phyloP scores from a whole-genome alignment of 2,888 invertebrate species.

The Ypsolopha scabrella region DNA sequence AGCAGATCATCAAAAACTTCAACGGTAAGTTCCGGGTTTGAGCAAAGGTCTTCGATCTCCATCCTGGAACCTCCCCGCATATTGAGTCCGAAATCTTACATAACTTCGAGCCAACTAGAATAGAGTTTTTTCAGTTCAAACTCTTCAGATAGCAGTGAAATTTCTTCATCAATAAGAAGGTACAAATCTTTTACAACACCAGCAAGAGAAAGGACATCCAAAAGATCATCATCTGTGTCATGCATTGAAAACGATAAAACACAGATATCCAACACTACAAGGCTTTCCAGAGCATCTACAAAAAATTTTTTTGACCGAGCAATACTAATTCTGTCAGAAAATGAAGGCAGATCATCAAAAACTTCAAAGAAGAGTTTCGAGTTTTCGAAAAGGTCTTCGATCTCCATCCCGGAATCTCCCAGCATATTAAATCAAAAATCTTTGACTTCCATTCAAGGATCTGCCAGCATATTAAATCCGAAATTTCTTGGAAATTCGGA shows the following conservation, averaged over 20 bases:
- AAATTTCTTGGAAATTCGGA: background rate
- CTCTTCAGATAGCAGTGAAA: too few species aligned
- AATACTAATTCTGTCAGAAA: constrained; percentile 17
- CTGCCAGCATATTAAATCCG: too few species aligned
- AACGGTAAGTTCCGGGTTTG: background rate
- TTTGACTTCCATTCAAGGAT: too few species aligned
- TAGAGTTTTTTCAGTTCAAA: too few species aligned
- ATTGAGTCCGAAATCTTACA: background rate
- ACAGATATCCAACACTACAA: constrained; percentile 27
- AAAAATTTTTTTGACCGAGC: constrained; percentile 40
- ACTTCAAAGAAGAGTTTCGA: background rate
- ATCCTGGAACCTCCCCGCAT: too few species aligned
- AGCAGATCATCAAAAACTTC: background rate
- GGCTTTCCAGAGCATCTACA: constrained; percentile 26
- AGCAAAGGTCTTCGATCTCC: too few species aligned
- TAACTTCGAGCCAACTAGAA: too few species aligned
- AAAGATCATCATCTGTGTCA: background rate
- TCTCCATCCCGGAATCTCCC: too few species aligned
- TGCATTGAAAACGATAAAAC: constrained; percentile 20
- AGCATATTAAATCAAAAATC: too few species aligned
- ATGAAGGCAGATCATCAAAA: background rate
- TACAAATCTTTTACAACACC: constrained; percentile 31
- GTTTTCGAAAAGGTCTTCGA: too few species aligned
- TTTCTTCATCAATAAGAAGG: constrained; percentile 15
- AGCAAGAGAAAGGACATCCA: background rate